These are phyloP conservation scores for Malurus elegans DNA, from an alignment of 2,113 vertebrate species.

Conservation along the genomic window DNA sequence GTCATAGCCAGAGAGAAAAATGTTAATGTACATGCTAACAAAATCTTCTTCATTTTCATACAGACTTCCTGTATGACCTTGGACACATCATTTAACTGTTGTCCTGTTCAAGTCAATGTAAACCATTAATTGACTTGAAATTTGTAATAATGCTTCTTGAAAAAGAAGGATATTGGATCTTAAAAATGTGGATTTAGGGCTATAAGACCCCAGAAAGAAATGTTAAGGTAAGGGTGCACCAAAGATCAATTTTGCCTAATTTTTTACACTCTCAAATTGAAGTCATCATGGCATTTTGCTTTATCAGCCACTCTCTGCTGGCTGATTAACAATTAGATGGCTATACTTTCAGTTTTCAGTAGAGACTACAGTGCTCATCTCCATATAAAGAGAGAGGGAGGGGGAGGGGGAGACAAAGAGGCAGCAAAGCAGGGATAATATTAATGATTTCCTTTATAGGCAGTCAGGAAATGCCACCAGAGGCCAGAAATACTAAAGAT, in stretches of 20 bases:
- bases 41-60: not conserved
- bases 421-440: not conserved
- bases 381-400: not conserved
- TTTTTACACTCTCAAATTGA: not conserved
- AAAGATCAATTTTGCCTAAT: not conserved
- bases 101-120: not conserved
- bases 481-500: not conserved
- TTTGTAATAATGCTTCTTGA: not conserved
- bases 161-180: not conserved
- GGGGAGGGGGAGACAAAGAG: not conserved
- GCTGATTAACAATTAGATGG: not conserved
- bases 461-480: not conserved
- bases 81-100: not conserved
- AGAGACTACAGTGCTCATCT: not conserved
- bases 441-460: not conserved
- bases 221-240: not conserved
- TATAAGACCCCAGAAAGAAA: not conserved
- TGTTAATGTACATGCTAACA: not conserved
- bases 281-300: not conserved
- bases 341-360: constrained; percentile 2
- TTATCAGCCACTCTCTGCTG: not conserved
- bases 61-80: not conserved
- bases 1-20: not conserved
- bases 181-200: not conserved
- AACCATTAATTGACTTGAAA: not conserved